Base-by-base conservation (phyloP, 1,140 invertebrate species). In the Augochlora pura region DNA sequence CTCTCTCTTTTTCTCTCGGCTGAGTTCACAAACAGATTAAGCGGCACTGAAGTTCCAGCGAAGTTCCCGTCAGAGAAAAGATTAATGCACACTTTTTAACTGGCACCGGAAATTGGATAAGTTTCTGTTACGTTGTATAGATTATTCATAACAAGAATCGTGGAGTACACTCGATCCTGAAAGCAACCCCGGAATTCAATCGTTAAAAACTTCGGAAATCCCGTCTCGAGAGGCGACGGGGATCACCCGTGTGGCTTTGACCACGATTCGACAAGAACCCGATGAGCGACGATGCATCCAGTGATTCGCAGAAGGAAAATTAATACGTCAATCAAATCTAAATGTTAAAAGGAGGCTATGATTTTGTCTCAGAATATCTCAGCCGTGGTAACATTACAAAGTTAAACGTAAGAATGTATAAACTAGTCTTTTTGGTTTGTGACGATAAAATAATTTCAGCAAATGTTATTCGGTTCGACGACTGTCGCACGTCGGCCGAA, bases 21-120 rank as follows among this genome's bases (percentile, higher is more conserved):
- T 18, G 74, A 38, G 62, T 46, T 39, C 62, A 62, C 54, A 57
- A 57, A 69, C 39, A 23, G 42, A 69, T 77, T 70, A 63, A 77
- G 70, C 49, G 57, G 32, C 66, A 70, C 39, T 49, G 67, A 39
- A 46, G 16, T 63, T 39, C 25, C 25, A n/a, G 21, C 66, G 21
- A 63, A 77, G 42, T 77, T 63, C 21, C 54, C 23, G 66, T 62
- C 65, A 62, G 18, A 12, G 42, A 38, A 52, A 62, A 77, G 75
- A 77, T 77, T 77, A 77, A 77, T 77, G 67, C 39, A 52, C 42
- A 70, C 69, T 77, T 77, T 77, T 42, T 70, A 63, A 70, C 62
- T 27, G 38, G 23, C 3, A 1, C 10, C 27, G 75, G 67, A 77
- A 77, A 77, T 77, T 77, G 66, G 75, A 77, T 70, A 70, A 77